These are phyloP conservation scores for Melanotaenia boesemani DNA, from an alignment of 2,797 vertebrate genomes.

Conservation along the genomic window DNA sequence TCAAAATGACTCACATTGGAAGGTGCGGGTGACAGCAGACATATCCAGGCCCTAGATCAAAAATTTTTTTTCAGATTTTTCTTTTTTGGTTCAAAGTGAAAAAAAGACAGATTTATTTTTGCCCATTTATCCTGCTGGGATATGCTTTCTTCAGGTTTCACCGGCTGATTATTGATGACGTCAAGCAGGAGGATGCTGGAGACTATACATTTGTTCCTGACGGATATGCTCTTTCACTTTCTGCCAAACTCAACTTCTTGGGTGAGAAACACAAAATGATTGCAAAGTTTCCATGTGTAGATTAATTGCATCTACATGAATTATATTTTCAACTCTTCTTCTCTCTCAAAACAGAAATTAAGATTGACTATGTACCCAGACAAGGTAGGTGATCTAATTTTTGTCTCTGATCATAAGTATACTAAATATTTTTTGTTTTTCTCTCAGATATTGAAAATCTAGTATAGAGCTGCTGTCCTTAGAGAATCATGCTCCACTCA, in stretches of 20 bases:
- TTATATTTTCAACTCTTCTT: constrained; percentile 20
- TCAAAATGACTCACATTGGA: constrained; percentile 88
- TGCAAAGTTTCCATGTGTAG: constrained; percentile 2
- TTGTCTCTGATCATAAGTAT: too few relatives aligned
- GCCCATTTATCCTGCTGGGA: background rate
- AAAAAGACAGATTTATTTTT: background rate
- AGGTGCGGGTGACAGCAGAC: constrained; percentile 75
- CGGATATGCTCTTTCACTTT: constrained; percentile 91
- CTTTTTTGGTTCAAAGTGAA: background rate
- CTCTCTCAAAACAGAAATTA: constrained; percentile 85
- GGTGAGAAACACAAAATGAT: constrained; percentile 79
- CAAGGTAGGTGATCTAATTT: constrained; percentile 77
- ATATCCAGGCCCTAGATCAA: background rate
- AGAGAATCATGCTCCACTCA: background rate
- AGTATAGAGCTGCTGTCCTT: background rate
- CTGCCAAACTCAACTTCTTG: constrained; percentile 94
- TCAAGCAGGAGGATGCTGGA: constrained; percentile 89
- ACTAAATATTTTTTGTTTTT: background rate
- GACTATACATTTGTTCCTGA: constrained; percentile 93
- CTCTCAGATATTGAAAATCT: background rate
- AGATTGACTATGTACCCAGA: constrained; percentile 92
- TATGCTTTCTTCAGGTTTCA: constrained; percentile 83
- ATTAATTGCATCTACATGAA: constrained; percentile 18
- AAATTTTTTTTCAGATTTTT: too few relatives aligned
- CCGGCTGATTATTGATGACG: constrained; percentile 86